Evolutionary conservation across 2,113 vertebrate genomes (phyloP).

Genomic region (Manacus vitellinus): DNA sequence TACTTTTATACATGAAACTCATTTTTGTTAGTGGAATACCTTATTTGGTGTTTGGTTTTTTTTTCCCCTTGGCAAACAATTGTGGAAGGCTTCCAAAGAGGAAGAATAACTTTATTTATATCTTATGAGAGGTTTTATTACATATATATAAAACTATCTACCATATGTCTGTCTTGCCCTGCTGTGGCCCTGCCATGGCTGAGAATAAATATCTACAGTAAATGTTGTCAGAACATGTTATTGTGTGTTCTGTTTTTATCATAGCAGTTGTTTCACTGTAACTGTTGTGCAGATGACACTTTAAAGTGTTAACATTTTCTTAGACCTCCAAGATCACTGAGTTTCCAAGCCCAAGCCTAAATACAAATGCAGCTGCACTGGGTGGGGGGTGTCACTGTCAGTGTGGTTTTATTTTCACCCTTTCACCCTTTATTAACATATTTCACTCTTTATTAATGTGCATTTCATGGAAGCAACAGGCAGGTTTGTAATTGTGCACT

Average conservation of each 20-base stretch:
- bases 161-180: background rate
- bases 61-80: background rate
- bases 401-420: background rate
- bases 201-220: background rate
- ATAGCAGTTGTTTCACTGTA: background rate
- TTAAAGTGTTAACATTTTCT: background rate
- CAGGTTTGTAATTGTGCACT: background rate
- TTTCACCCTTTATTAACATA: background rate
- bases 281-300: background rate
- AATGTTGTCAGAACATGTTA: background rate
- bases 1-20: background rate
- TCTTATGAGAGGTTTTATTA: background rate
- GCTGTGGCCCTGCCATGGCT: background rate
- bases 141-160: background rate
- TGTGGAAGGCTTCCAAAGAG: background rate
- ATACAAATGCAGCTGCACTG: background rate
- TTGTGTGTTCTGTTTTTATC: background rate
- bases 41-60: background rate
- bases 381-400: background rate
- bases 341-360: background rate
- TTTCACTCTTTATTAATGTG: background rate
- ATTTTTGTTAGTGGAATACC: background rate
- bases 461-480: background rate
- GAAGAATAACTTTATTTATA: background rate
- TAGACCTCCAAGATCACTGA: background rate